A percentile compares a stretch with the other conserved stretches of the same genome.
Conservation (phyloP, 2,113 vertebrate genomes). For the Malurus elegans region DNA sequence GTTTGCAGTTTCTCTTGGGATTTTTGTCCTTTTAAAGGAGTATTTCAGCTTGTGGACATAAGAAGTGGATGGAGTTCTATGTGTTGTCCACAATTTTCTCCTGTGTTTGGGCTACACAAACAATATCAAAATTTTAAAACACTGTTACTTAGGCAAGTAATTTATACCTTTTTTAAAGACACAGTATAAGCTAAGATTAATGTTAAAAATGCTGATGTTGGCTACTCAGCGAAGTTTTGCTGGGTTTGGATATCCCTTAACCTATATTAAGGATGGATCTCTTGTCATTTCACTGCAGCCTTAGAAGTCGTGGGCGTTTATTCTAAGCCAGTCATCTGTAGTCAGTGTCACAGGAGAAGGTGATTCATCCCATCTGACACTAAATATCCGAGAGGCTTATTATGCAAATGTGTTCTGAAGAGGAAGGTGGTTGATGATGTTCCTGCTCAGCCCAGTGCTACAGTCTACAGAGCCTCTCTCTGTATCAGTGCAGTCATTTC, state of each 20-base stretch:
- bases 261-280: not conserved
- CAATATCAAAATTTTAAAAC: not conserved
- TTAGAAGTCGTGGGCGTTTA: not conserved
- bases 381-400: slow-evolving; percentile 8
- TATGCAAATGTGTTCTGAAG: slow-evolving; percentile 2
- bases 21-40: not conserved
- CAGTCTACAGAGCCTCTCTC: not conserved
- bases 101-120: not conserved
- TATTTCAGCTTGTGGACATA: not conserved
- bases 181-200: not conserved
- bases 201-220: not conserved
- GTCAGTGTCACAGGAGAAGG: slow-evolving; percentile 5
- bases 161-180: not conserved
- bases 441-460: not conserved
- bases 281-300: not conserved
- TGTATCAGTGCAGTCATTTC: not conserved
- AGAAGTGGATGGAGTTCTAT: not conserved
- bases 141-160: not conserved
- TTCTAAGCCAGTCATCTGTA: slow-evolving; percentile 18
- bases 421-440: not conserved
- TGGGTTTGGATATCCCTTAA: not conserved
- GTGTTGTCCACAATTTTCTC: not conserved
- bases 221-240: not conserved
- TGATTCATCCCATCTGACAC: slow-evolving; percentile 30
- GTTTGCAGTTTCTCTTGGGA: not conserved